These are phyloP conservation scores for Gonatopus flavifemur DNA, from an alignment of 1,140 invertebrate genomes.

Conservation along the genomic window DNA sequence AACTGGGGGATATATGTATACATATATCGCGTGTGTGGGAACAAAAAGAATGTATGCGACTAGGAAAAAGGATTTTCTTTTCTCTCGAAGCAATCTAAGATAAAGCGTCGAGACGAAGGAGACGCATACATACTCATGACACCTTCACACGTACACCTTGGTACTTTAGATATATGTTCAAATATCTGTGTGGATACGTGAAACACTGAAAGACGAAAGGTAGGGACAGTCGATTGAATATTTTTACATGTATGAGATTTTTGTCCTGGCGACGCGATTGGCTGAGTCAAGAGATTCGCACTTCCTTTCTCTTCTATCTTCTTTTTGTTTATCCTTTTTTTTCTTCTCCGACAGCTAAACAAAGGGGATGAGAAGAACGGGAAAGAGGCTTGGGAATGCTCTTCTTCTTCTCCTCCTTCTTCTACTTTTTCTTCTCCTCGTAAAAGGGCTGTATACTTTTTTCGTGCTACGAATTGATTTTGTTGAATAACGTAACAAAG, in stretches of 20 bases:
- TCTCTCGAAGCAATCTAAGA: constrained; percentile 22
- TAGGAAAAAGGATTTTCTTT: neutral
- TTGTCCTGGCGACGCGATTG: constrained; percentile 29
- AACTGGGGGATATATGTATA: neutral
- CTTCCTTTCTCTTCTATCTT: neutral
- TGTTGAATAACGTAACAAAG: no score
- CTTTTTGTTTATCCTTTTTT: neutral
- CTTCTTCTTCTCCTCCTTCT: no score
- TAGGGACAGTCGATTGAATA: constrained; percentile 17
- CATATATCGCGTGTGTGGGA: no score
- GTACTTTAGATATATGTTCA: no score
- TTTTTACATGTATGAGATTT: constrained; percentile 48
- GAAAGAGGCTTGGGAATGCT: no score
- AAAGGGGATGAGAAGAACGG: no score
- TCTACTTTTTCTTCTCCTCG: neutral
- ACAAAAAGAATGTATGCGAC: neutral
- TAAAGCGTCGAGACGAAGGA: constrained; percentile 17
- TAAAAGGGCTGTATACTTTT: no score
- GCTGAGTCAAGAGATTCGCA: constrained; percentile 1
- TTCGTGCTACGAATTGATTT: no score
- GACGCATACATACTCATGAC: no score
- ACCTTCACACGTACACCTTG: no score
- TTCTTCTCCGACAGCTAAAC: no score
- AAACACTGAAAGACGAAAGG: neutral
- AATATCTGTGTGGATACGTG: neutral